phyloP scores from a whole-genome alignment of 2,113 vertebrate species.

The Alethe diademata region DNA sequence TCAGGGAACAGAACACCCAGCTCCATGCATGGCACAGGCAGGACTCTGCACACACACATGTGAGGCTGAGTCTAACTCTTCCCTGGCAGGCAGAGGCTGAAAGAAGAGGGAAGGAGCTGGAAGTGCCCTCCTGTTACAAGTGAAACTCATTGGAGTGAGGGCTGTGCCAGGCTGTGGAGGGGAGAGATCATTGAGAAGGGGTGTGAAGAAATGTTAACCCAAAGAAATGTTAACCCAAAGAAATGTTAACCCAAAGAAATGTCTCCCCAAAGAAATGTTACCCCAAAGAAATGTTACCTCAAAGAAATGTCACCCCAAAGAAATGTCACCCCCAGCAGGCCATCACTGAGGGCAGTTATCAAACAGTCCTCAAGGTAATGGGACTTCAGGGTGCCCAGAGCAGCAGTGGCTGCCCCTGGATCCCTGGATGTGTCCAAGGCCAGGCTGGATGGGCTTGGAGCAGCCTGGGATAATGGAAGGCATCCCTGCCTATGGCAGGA shows the following conservation, averaged over 20 bases:
- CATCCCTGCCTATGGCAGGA: not conserved
- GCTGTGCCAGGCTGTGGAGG: not conserved
- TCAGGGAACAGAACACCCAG: not conserved
- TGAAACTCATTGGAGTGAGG: not conserved
- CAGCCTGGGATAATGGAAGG: not conserved
- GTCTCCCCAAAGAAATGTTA: not conserved
- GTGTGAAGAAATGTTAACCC: no score
- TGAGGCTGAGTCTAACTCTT: not conserved
- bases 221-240: not conserved
- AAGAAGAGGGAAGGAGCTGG: not conserved
- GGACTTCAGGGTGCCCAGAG: not conserved
- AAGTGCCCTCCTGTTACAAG: not conserved
- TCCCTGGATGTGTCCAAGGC: not conserved
- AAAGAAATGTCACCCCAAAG: no score
- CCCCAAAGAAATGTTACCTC: not conserved
- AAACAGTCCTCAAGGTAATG: not conserved
- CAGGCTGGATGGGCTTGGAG: not conserved
- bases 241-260: not conserved
- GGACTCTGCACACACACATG: not conserved
- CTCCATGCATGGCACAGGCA: not conserved
- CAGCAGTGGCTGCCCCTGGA: not conserved
- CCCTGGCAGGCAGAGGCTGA: not conserved
- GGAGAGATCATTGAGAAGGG: not conserved
- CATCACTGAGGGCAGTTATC: no score
- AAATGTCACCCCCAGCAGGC: no score